A percentile compares a stretch with the other conserved stretches of the same genome.
phyloP scores from a whole-genome alignment of 2,797 vertebrate genomes.

The Paramormyrops hopkinsi region DNA sequence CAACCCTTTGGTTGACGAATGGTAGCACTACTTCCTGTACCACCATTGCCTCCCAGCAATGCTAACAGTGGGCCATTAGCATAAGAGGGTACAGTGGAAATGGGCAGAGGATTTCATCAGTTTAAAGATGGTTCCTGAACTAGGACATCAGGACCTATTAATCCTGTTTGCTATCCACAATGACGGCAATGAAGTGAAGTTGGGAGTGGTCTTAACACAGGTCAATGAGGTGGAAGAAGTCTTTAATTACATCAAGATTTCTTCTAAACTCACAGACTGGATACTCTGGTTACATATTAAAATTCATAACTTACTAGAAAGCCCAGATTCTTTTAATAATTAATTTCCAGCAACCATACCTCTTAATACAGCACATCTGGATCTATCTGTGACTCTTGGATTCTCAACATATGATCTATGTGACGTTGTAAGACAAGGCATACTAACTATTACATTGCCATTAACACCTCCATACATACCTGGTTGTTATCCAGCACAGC shows the following conservation, averaged over 20 bases:
- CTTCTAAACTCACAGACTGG: neutral
- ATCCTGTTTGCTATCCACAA: neutral
- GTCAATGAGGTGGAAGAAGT: neutral
- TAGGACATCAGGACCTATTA: neutral
- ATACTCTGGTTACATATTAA: neutral
- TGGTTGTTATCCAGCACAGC: neutral
- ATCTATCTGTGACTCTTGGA: neutral
- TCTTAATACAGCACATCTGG: neutral
- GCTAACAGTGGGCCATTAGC: neutral
- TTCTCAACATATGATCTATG: neutral
- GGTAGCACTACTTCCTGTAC: no score
- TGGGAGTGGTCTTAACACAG: neutral
- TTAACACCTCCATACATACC: neutral
- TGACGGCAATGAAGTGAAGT: neutral
- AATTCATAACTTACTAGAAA: neutral
- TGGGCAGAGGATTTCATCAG: neutral
- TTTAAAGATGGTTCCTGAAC: neutral
- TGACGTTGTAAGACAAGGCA: neutral
- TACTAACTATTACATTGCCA: neutral
- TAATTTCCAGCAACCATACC: neutral
- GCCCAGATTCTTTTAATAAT: neutral
- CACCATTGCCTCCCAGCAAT: neutral
- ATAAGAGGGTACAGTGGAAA: neutral
- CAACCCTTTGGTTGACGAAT: neutral
- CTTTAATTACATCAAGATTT: neutral